These are phyloP conservation scores for Neolamprologus cancellatus DNA, from an alignment of 2,113 vertebrate genomes.

Conservation along the genomic window DNA sequence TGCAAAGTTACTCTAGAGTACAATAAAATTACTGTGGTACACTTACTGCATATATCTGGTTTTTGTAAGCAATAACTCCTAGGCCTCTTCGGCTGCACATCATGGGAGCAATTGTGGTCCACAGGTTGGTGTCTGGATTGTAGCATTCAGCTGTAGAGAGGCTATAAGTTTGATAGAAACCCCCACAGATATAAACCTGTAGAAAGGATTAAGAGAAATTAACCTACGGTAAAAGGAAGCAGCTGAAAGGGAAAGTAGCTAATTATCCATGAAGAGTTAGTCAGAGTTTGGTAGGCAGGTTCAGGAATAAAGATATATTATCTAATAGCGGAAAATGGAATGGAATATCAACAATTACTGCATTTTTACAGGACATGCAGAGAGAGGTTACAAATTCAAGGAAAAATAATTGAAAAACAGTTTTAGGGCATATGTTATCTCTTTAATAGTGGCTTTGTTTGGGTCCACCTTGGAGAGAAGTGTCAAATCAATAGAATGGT, in stretches of 20 bases:
- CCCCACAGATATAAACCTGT: background rate
- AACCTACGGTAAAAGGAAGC: background rate
- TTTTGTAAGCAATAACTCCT: background rate
- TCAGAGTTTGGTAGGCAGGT: background rate
- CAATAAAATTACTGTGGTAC: background rate
- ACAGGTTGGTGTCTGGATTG: background rate
- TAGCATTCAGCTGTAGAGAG: background rate
- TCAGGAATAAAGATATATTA: background rate
- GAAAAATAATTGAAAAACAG: background rate
- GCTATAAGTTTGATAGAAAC: background rate
- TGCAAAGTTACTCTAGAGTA: background rate
- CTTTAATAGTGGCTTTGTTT: background rate
- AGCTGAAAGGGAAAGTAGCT: background rate
- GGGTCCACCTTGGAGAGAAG: background rate
- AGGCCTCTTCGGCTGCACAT: background rate
- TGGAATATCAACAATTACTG: background rate
- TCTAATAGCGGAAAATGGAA: background rate
- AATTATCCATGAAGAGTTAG: background rate
- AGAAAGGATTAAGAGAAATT: background rate
- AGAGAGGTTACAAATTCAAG: background rate
- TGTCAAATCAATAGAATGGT: background rate
- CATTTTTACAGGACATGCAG: background rate
- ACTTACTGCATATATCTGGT: conserved; percentile 2
- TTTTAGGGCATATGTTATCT: background rate
- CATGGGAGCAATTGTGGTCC: background rate